Base-by-base conservation (phyloP, 2,113 vertebrate species). In the Rhabdornis inornatus region DNA sequence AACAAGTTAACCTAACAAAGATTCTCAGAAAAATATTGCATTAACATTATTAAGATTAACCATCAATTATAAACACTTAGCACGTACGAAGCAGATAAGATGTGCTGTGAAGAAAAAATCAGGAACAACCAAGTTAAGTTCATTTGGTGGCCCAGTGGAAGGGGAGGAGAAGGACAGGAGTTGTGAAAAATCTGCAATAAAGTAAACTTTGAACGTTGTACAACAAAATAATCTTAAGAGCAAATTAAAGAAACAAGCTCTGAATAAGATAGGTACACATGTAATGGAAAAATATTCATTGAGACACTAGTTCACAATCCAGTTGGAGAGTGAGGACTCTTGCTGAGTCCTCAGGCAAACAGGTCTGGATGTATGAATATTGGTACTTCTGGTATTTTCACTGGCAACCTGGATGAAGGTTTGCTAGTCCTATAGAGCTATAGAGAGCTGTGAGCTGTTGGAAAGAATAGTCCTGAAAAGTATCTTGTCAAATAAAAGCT, bases 111-210 rank as follows among this genome's bases (percentile, higher is more conserved):
- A 82, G 19, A 44, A 89, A 75, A 90, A 55, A 28, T 39, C 27
- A 57, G 8, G 9, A 78, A 39, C 20, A 52, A 56, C 3, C 15
- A 70, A 78, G 71, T 15, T 27, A 20, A 65, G 12, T 61, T 63
- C 1, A 77, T 33, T 77, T 83, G 23, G 22, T 82, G 39, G 30
- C 13, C 30, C 18, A 39, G 18, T 44, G 65, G 19, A 83, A 78
- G 7, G 0, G 2, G 3, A 5, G 1, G 2, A 56, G 4, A 2
- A 4, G 0, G 2, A 65, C 21, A 7, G 7, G 10, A 81, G 7
- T 6, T 63, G 10, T 75, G 45, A 86, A 76, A 80, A 19, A 30
- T 44, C 22, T 65, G 10, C 16, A 45, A 22, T 77, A 81, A 15
- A 61, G 60, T 37, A 57, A 69, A 53, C 23, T 56, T 64, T n/a